Evolutionary conservation across 2,888 invertebrate species (phyloP).

Genomic region (Halocaridina rubra): DNA sequence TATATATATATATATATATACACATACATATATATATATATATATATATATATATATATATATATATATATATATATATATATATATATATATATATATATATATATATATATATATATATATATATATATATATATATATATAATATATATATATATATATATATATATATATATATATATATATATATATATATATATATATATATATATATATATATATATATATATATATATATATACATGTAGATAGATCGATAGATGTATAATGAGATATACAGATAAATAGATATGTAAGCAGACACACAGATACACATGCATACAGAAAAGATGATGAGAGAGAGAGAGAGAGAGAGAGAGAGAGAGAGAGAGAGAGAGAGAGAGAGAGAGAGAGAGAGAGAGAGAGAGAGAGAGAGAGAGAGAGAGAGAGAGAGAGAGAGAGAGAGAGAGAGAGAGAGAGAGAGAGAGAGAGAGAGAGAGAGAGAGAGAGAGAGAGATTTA

Average conservation of each 20-base stretch:
- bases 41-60: not conserved
- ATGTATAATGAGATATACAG: not conserved
- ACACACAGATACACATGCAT: not conserved
- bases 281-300: not conserved
- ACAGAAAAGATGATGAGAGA: not conserved
- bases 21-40: not conserved
- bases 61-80: not conserved
- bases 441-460: not conserved
- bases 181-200: constrained; percentile 1
- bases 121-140: not conserved
- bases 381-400: not conserved
- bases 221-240: constrained; percentile 1
- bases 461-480: not conserved
- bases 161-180: constrained; percentile 1
- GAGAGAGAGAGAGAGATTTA: not conserved
- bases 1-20: not conserved
- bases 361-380: not conserved
- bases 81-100: not conserved
- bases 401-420: not conserved
- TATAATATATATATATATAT: not conserved
- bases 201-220: constrained; percentile 1
- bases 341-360: not conserved
- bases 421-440: not conserved
- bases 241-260: not conserved
- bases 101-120: not conserved